phyloP scores from a whole-genome alignment of 2,888 invertebrate species.

The Scaptomyza reducta region DNA sequence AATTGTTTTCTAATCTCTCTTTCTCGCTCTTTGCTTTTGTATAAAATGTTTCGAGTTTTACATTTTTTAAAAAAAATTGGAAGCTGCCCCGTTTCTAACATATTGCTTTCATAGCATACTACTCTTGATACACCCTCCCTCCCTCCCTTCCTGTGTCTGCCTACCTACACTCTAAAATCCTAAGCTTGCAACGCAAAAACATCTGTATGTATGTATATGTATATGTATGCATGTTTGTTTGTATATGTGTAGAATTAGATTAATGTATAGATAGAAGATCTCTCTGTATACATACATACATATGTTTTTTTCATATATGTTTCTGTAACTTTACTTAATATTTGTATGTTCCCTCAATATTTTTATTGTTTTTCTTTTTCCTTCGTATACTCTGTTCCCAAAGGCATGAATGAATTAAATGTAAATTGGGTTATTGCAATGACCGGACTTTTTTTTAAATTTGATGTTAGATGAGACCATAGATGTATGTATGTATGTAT shows the following conservation, averaged over 20 bases:
- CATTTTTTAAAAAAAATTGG: slow-evolving; percentile 10
- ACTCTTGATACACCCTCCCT: not conserved
- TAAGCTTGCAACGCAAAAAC: slow-evolving; percentile 56
- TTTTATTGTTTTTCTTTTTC: not conserved
- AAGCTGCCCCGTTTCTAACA: slow-evolving; percentile 41
- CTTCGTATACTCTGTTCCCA: slow-evolving; percentile 20
- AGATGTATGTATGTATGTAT: not conserved
- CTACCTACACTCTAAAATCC: slow-evolving; percentile 50
- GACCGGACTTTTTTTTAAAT: not conserved
- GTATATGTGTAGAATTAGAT: slow-evolving; percentile 17
- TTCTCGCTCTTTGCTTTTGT: slow-evolving; percentile 7
- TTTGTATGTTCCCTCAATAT: slow-evolving; percentile 17
- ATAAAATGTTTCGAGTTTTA: slow-evolving; percentile 32
- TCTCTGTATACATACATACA: slow-evolving; percentile 14
- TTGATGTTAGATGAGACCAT: slow-evolving; percentile 1
- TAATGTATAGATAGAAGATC: slow-evolving; percentile 32
- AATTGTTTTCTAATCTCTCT: slow-evolving; percentile 1
- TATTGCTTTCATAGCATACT: slow-evolving; percentile 4
- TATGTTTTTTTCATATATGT: slow-evolving; percentile 1
- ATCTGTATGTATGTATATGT: slow-evolving; percentile 20
- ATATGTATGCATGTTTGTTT: slow-evolving; percentile 7
- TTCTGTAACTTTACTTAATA: slow-evolving; percentile 21
- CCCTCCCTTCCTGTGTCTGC: not conserved
- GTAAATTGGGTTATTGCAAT: slow-evolving; percentile 10
- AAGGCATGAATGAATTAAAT: not conserved